These are phyloP conservation scores for Indicator indicator DNA, from an alignment of 2,113 vertebrate genomes.

Conservation along the genomic window DNA sequence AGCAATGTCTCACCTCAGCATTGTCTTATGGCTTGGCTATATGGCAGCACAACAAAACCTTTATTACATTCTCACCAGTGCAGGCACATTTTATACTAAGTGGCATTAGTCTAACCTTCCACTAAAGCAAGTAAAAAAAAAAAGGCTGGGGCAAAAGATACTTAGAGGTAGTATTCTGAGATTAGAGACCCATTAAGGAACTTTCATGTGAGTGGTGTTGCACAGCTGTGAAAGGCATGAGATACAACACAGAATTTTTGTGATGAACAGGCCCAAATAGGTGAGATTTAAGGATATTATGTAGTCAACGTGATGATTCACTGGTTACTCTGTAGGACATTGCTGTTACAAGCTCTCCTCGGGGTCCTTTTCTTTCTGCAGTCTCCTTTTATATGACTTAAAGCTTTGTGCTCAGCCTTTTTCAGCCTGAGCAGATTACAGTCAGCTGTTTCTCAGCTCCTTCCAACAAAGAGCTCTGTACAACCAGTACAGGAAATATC, in stretches of 20 bases:
- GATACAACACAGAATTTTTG: neutral
- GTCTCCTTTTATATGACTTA: constrained; percentile 2
- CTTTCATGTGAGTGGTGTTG: neutral
- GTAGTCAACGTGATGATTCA: constrained; percentile 19
- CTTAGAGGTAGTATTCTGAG: neutral
- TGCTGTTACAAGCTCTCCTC: constrained; percentile 11
- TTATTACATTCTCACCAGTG: neutral
- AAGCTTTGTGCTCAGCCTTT: constrained; percentile 20
- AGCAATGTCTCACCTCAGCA: neutral
- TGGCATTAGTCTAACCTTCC: neutral
- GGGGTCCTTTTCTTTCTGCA: constrained; percentile 7
- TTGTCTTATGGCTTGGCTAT: neutral
- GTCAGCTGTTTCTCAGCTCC: neutral
- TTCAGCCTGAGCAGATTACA: neutral
- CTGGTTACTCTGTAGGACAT: neutral
- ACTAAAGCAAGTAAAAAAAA: neutral
- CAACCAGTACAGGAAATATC: neutral
- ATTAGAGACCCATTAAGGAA: neutral
- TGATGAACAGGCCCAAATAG: neutral
- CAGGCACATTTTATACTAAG: neutral
- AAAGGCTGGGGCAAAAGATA: neutral
- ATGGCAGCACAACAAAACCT: neutral
- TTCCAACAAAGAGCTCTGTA: neutral
- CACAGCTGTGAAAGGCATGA: neutral
- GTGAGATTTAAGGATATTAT: neutral